Conservation (phyloP, 2,797 vertebrate genomes). For the Thamnophis elegans region DNA sequence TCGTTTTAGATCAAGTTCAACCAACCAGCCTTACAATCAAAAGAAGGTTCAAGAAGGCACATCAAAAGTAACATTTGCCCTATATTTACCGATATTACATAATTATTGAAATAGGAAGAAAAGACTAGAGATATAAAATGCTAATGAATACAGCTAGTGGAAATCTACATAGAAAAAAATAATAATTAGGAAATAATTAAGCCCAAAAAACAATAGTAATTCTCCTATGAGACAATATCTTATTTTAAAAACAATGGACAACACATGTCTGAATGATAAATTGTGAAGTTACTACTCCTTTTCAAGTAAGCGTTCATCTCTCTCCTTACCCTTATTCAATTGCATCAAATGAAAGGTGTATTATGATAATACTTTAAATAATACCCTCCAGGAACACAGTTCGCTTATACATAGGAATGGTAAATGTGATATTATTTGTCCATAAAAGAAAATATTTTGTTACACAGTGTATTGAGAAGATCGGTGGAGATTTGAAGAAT, state of each 20-base stretch:
- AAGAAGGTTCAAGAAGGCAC: conserved; percentile 23
- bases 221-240: conserved; percentile 1
- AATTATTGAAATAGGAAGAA: conserved; percentile 54
- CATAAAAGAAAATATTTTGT: background rate
- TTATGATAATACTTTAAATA: background rate
- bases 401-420: background rate
- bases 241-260: background rate
- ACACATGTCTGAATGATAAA: background rate
- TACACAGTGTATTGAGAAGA: background rate
- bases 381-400: background rate
- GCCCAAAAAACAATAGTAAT: conserved; percentile 14
- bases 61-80: conserved; percentile 29
- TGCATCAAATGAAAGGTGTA: background rate
- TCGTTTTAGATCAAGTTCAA: conserved; percentile 44
- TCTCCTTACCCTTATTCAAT: background rate
- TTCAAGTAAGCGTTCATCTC: background rate
- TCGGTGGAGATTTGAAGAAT: background rate
- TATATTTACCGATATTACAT: conserved; percentile 6
- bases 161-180: conserved; percentile 35
- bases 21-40: conserved; percentile 50
- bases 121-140: conserved; percentile 36
- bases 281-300: background rate
- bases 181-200: conserved; percentile 8
- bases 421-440: background rate
- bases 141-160: conserved; percentile 36